These are phyloP conservation scores for Therioaphis trifolii DNA, from an alignment of 2,888 invertebrate species.

Conservation along the genomic window DNA sequence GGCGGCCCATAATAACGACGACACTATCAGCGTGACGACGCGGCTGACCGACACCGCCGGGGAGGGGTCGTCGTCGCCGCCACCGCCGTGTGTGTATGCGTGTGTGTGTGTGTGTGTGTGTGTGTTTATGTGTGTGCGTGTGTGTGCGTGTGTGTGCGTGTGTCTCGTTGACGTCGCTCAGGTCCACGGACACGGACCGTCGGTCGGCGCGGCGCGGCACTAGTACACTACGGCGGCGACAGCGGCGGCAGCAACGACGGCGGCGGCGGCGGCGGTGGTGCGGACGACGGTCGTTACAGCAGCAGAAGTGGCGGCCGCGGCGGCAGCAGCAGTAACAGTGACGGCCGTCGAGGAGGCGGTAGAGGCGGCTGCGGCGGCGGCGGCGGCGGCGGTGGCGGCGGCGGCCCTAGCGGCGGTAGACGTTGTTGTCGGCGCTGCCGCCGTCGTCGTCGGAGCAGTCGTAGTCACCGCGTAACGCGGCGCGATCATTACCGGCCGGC, in stretches of 20 bases:
- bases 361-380: slow-evolving; percentile 63
- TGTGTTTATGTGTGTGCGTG: too few relatives aligned
- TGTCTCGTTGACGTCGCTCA: too few relatives aligned
- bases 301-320: slow-evolving; percentile 74
- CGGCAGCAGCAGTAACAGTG: slow-evolving; percentile 54
- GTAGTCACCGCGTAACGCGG: not conserved
- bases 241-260: not conserved
- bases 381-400: slow-evolving; percentile 75
- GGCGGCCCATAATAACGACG: slow-evolving; percentile 58
- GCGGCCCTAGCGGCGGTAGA: slow-evolving; percentile 62
- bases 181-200: too few relatives aligned
- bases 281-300: slow-evolving; percentile 73
- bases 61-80: slow-evolving; percentile 20
- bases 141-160: too few relatives aligned
- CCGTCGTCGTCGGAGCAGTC: too few relatives aligned
- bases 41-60: slow-evolving; percentile 43
- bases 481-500: not conserved
- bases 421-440: not conserved
- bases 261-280: not conserved
- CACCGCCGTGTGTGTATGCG: too few relatives aligned
- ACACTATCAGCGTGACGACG: too few relatives aligned
- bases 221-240: too few relatives aligned
- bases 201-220: too few relatives aligned
- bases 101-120: too few relatives aligned
- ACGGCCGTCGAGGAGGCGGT: not conserved